Conservation (phyloP, 2,888 invertebrate species). For the Anagyrus pseudococci region DNA sequence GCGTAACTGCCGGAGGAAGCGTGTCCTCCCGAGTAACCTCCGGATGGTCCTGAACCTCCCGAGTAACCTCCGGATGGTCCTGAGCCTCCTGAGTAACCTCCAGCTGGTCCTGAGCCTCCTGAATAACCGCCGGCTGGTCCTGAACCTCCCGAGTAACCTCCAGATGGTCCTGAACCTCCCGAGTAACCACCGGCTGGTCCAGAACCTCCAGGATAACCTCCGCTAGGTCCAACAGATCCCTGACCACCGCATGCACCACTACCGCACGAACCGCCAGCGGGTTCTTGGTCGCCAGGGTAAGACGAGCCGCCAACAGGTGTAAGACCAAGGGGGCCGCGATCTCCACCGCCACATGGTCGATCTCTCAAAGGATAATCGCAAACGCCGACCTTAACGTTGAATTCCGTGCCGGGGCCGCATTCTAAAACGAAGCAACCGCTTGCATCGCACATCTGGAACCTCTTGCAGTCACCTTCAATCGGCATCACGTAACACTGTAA, state of each 20-base stretch:
- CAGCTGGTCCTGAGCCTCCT: no score
- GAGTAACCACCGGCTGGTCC: not conserved
- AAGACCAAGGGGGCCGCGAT: constrained; percentile 32
- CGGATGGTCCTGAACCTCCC: no score
- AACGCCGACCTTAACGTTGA: constrained; percentile 46
- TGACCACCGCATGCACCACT: not conserved
- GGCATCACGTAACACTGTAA: constrained; percentile 43
- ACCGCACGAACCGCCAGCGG: not conserved
- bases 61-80: no score
- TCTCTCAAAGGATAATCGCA: constrained; percentile 49
- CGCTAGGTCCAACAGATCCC: not conserved
- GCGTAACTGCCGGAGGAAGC: no score
- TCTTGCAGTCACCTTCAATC: constrained; percentile 47
- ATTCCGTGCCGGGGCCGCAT: constrained; percentile 51
- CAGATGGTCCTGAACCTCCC: not conserved
- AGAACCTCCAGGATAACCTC: constrained; percentile 1
- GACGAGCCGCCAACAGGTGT: not conserved
- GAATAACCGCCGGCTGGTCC: not conserved
- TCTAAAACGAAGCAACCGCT: constrained; percentile 49
- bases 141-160: not conserved
- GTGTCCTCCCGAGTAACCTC: no score
- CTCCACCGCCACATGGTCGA: constrained; percentile 39
- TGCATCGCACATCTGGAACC: constrained; percentile 47
- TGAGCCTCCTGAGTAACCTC: not conserved
- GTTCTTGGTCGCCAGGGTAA: not conserved